Conservation (phyloP, 2,797 vertebrate genomes). For the Vipera latastei region DNA sequence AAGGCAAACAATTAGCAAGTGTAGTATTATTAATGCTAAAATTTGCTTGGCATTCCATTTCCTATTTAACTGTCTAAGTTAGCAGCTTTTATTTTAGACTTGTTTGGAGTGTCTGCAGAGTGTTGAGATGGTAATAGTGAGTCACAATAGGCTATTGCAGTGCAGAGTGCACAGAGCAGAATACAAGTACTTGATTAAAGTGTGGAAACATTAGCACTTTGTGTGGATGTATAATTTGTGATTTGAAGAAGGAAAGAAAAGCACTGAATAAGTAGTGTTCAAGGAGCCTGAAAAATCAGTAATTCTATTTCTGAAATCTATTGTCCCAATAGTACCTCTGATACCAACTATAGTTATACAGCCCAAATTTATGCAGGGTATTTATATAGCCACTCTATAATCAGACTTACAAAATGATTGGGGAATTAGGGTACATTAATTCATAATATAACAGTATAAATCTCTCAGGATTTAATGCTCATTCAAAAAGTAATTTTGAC, state of each 20-base stretch:
- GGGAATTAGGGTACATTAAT: not conserved
- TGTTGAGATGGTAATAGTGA: constrained; percentile 14
- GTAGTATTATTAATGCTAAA: constrained; percentile 20
- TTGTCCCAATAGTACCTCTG: not conserved
- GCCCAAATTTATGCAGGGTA: not conserved
- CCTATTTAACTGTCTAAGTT: constrained; percentile 19
- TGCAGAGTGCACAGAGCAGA: not conserved
- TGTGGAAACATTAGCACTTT: constrained; percentile 2
- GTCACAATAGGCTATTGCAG: not conserved
- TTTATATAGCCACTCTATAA: not conserved
- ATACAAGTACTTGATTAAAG: not conserved
- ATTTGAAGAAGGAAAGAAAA: not conserved
- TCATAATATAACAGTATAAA: not conserved
- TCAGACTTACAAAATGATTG: not conserved
- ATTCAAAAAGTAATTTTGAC: not conserved
- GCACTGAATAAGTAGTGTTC: not conserved
- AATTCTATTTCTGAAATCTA: not conserved
- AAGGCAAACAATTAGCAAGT: constrained; percentile 23
- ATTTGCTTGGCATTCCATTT: constrained; percentile 27
- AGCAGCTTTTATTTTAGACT: constrained; percentile 29
- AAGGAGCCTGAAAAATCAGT: not conserved
- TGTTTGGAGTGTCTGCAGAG: constrained; percentile 16
- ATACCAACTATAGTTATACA: not conserved
- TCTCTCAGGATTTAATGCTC: not conserved
- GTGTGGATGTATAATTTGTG: not conserved